Evolutionary conservation across 2,888 invertebrate genomes (phyloP).

Genomic region (Apamea monoglypha): DNA sequence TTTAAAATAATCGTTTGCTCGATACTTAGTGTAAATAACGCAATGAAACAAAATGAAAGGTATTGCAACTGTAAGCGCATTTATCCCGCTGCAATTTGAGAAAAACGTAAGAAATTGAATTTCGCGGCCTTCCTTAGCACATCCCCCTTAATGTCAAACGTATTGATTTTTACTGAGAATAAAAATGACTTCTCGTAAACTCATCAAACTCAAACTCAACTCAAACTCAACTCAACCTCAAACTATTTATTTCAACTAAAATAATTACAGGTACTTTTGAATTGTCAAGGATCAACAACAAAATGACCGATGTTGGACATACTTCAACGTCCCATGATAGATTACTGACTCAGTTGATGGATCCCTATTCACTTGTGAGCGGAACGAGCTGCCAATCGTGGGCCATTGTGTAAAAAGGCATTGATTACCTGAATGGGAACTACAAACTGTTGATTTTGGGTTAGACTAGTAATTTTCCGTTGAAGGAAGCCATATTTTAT

Average conservation of each 20-base stretch:
- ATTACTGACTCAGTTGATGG: conserved; percentile 39
- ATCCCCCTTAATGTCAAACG: too few relatives aligned
- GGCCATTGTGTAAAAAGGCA: conserved; percentile 24
- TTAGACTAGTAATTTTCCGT: conserved; percentile 9
- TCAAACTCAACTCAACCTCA: too few relatives aligned
- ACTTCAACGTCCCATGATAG: conserved; percentile 27
- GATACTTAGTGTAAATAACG: background rate
- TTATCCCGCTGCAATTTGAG: background rate
- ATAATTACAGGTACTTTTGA: too few relatives aligned
- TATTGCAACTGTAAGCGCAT: background rate
- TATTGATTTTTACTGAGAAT: background rate
- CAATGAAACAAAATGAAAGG: background rate
- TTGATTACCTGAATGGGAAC: conserved; percentile 6
- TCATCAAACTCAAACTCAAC: too few relatives aligned
- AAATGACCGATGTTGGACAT: conserved; percentile 27
- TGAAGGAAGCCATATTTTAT: background rate
- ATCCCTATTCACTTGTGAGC: conserved; percentile 17
- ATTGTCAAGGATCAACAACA: too few relatives aligned
- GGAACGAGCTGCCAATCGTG: conserved; percentile 5
- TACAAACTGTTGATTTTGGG: conserved; percentile 7
- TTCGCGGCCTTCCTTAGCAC: too few relatives aligned
- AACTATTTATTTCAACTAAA: too few relatives aligned
- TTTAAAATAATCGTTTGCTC: background rate
- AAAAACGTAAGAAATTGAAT: background rate
- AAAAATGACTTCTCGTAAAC: conserved; percentile 16